Evolutionary conservation across 1,140 invertebrate genomes (phyloP).

Genomic region (Laupala kohalensis): DNA sequence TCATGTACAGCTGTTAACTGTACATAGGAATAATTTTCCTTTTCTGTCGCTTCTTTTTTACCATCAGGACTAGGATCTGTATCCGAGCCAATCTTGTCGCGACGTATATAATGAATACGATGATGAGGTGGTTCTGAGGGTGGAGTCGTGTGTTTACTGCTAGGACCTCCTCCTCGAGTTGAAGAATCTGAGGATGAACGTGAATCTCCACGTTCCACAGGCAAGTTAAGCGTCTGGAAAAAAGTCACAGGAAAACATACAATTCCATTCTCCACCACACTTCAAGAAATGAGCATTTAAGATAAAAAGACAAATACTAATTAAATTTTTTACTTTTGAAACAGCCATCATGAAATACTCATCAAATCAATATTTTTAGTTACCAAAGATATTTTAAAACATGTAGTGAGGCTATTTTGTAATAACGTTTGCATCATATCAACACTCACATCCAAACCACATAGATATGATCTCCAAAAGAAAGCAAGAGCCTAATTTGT

Average conservation of each 20-base stretch:
- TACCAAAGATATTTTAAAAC: too few relatives aligned
- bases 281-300: not conserved
- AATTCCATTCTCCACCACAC: not conserved
- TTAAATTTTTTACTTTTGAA: too few relatives aligned
- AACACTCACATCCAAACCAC: too few relatives aligned
- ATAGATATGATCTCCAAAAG: too few relatives aligned
- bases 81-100: slow-evolving; percentile 12
- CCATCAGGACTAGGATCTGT: slow-evolving; percentile 13
- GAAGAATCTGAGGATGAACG: slow-evolving; percentile 49
- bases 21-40: slow-evolving; percentile 69
- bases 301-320: too few relatives aligned
- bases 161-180: slow-evolving; percentile 27
- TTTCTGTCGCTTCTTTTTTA: slow-evolving; percentile 7
- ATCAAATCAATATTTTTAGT: too few relatives aligned
- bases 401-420: too few relatives aligned
- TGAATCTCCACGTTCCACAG: slow-evolving; percentile 54
- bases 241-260: not conserved
- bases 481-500: too few relatives aligned
- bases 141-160: slow-evolving; percentile 18
- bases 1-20: slow-evolving; percentile 70
- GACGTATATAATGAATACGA: slow-evolving; percentile 33
- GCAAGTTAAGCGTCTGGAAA: slow-evolving; percentile 63
- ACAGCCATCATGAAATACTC: too few relatives aligned
- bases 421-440: too few relatives aligned
- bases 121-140: slow-evolving; percentile 29